Evolutionary conservation across 2,113 vertebrate genomes (phyloP), one percentile per base, ranked within the genome.

Genomic region (Motacilla alba): DNA sequence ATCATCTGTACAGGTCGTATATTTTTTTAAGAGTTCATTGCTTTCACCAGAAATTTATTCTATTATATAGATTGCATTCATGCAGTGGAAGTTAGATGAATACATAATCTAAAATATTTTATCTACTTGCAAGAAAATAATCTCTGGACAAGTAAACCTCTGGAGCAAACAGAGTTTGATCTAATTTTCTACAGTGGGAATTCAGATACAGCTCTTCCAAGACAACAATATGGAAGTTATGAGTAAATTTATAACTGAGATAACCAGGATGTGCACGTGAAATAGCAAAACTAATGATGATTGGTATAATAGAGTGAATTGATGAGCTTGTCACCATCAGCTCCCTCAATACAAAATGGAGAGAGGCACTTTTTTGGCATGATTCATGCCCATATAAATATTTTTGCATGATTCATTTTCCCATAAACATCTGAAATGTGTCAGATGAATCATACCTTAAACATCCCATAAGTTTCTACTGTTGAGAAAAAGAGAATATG

Each of bases 401-500:
- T 94, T 95, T 90, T 86, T 60, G 47, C 23, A 15, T 94, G 84
- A 96, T 93, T 96, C 78, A 96, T 94, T 77, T 94, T 64, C 41
- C 76, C 35, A 62, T 80, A 94, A 96, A 79, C 82, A 85, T 50
- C 55, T 87, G 37, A 94, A 82, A 62, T 73, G 28, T 58, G 78
- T 90, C 75, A 90, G 63, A 90, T 96, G 84, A 96, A 62, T 96
- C 95, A 93, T 56, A 13, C 10, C 31, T 91, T 85, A 91, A 94
- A 87, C 28, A 82, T 76, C 58, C 22, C 49, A 44, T 62, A 82
- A 75, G 74, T 79, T 91, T 95, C 17, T 84, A 7, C 24, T 73
- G 10, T 53, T 83, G 20, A 41, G 50, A 74, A 90, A 39, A 66
- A 64, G 11, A 70, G 21, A 82, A 20, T 75, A 64, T 64, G 67